A percentile compares a stretch with the other conserved stretches of the same genome.
These are phyloP conservation scores for Caranx melampygus DNA, from an alignment of 2,113 vertebrate species.

Conservation along the genomic window DNA sequence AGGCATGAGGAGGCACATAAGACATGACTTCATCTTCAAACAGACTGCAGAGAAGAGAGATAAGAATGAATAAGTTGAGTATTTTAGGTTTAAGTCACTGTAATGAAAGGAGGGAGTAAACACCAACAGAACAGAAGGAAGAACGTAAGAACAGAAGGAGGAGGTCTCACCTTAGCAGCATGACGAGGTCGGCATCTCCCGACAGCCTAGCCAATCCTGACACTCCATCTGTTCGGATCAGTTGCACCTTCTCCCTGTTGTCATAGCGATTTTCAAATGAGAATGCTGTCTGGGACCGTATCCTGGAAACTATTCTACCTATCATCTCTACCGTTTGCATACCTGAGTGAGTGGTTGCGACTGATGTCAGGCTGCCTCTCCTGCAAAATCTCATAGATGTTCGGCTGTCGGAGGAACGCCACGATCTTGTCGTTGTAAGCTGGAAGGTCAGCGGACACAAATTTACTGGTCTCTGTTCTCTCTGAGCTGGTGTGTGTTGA, in stretches of 20 bases:
- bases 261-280: constrained; percentile 2
- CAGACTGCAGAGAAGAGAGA: constrained; percentile 79
- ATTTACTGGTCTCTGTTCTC: background rate
- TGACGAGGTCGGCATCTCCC: constrained; percentile 94
- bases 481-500: background rate
- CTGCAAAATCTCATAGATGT: constrained; percentile 96
- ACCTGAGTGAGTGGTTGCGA: constrained; percentile 97
- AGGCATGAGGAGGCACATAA: constrained; percentile 93
- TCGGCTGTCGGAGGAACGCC: constrained; percentile 94
- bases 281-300: background rate
- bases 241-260: constrained; percentile 94
- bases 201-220: constrained; percentile 92
- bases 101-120: background rate
- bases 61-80: background rate
- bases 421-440: constrained; percentile 99
- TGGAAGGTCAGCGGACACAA: constrained; percentile 64
- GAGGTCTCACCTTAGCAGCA: constrained; percentile 88
- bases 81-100: background rate
- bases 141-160: background rate
- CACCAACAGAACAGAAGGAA: background rate
- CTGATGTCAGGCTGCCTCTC: constrained; percentile 93
- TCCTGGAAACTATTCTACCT: too few species aligned
- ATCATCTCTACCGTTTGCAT: background rate
- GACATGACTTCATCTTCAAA: constrained; percentile 98
- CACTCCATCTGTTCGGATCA: constrained; percentile 92